These are phyloP conservation scores for Discoglossus pictus DNA, from an alignment of 2,797 vertebrate species.

Conservation along the genomic window DNA sequence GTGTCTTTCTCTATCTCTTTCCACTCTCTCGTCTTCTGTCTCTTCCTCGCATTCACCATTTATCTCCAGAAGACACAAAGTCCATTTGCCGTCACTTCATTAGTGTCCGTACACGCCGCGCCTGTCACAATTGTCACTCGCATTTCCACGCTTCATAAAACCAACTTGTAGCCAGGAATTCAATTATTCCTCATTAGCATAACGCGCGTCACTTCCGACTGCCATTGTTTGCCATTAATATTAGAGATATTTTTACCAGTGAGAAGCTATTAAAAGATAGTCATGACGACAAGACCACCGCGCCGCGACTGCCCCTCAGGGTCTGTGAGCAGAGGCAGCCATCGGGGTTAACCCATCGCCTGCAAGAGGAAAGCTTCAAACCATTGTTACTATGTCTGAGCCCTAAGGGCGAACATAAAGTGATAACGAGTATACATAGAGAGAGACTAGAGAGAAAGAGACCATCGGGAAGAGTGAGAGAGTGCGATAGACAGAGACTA, in stretches of 20 bases:
- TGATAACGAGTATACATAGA: too few relatives aligned
- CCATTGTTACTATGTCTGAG: too few relatives aligned
- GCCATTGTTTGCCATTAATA: constrained; percentile 37
- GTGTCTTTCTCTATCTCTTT: too few relatives aligned
- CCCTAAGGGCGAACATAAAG: too few relatives aligned
- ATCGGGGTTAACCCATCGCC: too few relatives aligned
- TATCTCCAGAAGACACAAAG: constrained; percentile 39
- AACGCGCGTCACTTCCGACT: constrained; percentile 32
- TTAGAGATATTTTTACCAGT: background rate
- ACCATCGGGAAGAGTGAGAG: too few relatives aligned
- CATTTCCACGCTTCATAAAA: constrained; percentile 46
- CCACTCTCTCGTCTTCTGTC: background rate
- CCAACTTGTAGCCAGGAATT: constrained; percentile 41
- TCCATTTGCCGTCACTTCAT: constrained; percentile 45
- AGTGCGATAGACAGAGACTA: too few relatives aligned
- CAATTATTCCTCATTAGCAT: constrained; percentile 41
- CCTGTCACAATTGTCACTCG: constrained; percentile 45
- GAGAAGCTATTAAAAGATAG: constrained; percentile 2
- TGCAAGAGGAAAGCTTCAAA: too few relatives aligned
- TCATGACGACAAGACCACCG: too few relatives aligned
- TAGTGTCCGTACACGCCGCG: constrained; percentile 32
- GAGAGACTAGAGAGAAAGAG: too few relatives aligned
- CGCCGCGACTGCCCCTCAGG: too few relatives aligned
- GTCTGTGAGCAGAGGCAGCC: too few relatives aligned
- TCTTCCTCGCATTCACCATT: constrained; percentile 11